Conservation (phyloP, 2,888 invertebrate genomes). For the Trilocha varians region DNA sequence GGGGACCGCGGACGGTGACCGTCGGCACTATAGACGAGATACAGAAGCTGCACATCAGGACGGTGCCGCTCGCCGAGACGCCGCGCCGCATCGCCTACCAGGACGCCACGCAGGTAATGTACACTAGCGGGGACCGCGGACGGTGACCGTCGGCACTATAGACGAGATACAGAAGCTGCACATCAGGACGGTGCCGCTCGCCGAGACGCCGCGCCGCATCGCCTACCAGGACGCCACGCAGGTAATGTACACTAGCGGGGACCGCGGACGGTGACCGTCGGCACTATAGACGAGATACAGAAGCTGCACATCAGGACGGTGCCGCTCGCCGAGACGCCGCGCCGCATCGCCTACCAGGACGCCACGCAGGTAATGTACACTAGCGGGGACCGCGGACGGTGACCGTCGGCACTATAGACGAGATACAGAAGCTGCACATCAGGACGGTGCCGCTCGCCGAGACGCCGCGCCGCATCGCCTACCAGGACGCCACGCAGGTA, state of each 20-base stretch:
- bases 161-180: conserved; percentile 99
- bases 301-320: conserved; percentile 97
- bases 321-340: conserved; percentile 93
- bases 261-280: conserved; percentile 94
- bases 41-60: conserved; percentile 96
- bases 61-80: conserved; percentile 95
- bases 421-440: conserved; percentile 98
- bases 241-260: conserved; percentile 80
- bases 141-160: conserved; percentile 95
- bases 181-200: conserved; percentile 94
- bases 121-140: conserved; percentile 89
- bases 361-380: conserved; percentile 81
- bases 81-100: conserved; percentile 96
- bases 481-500: conserved; percentile 91
- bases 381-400: conserved; percentile 93
- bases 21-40: conserved; percentile 99
- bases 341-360: conserved; percentile 96
- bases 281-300: conserved; percentile 98
- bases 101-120: conserved; percentile 82
- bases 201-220: conserved; percentile 94
- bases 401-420: conserved; percentile 97
- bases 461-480: conserved; percentile 93
- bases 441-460: conserved; percentile 96
- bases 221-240: conserved; percentile 95
- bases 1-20: conserved; percentile 89